Conservation (phyloP, 2,113 vertebrate genomes). For the Dolichallabes microphthalmus region DNA sequence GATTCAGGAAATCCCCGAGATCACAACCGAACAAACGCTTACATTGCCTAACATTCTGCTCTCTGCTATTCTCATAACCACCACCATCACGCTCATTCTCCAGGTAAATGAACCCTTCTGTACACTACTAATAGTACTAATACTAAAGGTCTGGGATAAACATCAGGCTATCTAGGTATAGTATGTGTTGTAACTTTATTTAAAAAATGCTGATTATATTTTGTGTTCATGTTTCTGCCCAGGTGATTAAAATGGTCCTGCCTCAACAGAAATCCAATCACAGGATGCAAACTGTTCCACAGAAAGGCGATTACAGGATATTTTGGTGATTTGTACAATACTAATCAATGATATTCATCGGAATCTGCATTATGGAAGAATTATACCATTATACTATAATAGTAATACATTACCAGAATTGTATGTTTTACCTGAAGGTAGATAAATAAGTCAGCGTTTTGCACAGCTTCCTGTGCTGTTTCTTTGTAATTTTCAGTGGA, state of each 20-base stretch:
- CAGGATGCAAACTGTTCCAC: slow-evolving; percentile 32
- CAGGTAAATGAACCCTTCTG: slow-evolving; percentile 31
- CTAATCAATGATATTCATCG: slow-evolving; percentile 12
- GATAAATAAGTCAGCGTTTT: slow-evolving; percentile 2
- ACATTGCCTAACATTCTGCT: slow-evolving; percentile 36
- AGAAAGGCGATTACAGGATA: slow-evolving; percentile 44
- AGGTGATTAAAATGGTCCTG: slow-evolving; percentile 44
- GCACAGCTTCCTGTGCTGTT: slow-evolving; percentile 33
- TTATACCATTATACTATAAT: slow-evolving; percentile 5
- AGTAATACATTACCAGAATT: background rate
- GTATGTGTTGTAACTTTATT: background rate
- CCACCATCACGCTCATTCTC: slow-evolving; percentile 39
- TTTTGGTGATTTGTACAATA: slow-evolving; percentile 34
- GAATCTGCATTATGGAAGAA: slow-evolving; percentile 11
- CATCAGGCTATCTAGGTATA: background rate
- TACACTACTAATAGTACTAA: background rate
- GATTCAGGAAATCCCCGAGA: slow-evolving; percentile 26
- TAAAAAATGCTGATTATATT: slow-evolving; percentile 9
- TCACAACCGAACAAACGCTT: background rate
- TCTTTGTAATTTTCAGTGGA: slow-evolving; percentile 36
- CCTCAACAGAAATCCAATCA: background rate
- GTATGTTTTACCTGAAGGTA: slow-evolving; percentile 8
- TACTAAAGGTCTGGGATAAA: background rate
- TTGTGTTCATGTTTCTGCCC: slow-evolving; percentile 21
- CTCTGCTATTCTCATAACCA: slow-evolving; percentile 45